Conservation (phyloP, 1,140 invertebrate species). For the Aphelinus atriplicis region DNA sequence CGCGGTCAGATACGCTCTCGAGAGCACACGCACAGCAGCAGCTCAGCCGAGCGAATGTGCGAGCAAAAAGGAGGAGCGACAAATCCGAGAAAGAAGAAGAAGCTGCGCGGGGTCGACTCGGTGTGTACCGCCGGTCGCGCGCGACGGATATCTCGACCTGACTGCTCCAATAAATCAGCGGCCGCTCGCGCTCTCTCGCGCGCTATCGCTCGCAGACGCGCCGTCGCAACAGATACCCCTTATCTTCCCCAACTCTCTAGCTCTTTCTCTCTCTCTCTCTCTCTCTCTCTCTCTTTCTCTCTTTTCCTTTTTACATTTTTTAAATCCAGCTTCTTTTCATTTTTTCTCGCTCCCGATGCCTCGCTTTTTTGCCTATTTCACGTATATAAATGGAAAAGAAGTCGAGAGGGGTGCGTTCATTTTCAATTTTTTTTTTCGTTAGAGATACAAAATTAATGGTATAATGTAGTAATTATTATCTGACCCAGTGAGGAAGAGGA, state of each 20-base stretch:
- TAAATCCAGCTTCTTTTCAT: no score
- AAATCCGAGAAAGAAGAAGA: not conserved
- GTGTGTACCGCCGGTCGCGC: slow-evolving; percentile 8
- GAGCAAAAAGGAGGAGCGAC: no score
- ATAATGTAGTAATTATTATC: no score
- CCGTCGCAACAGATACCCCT: slow-evolving; percentile 46
- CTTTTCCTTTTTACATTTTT: not conserved
- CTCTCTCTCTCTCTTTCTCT: not conserved
- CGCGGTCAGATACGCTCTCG: no score
- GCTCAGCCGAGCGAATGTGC: no score
- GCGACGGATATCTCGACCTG: slow-evolving; percentile 44
- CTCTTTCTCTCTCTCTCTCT: not conserved
- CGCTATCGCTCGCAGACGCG: slow-evolving; percentile 56
- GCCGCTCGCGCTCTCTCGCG: slow-evolving; percentile 38
- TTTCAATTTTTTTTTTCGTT: no score
- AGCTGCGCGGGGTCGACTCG: slow-evolving; percentile 4
- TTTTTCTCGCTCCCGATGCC: no score
- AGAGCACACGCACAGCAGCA: no score
- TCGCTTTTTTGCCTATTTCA: not conserved
- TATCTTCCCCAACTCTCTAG: slow-evolving; percentile 49
- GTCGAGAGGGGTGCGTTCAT: no score
- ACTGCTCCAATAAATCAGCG: slow-evolving; percentile 53
- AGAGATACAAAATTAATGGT: no score
- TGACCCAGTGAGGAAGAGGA: no score
- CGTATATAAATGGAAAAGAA: not conserved